Percentiles rank a stretch among this genome's conserved stretches.
Conservation (phyloP, 2,888 invertebrate genomes). For the Trachelus tabidus region DNA sequence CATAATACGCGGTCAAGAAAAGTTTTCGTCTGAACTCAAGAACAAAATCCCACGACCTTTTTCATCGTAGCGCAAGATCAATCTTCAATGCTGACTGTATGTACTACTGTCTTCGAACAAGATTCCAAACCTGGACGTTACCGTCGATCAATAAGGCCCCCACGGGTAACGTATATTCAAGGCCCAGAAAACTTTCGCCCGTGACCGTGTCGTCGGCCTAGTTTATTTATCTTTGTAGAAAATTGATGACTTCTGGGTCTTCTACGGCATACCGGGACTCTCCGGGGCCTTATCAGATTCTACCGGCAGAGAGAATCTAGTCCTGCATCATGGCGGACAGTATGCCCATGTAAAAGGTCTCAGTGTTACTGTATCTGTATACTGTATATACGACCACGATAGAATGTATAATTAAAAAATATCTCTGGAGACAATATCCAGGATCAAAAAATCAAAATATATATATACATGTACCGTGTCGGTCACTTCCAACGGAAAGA, state of each 20-base stretch:
- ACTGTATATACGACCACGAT: no score
- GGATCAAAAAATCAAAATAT: constrained; percentile 21
- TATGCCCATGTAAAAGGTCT: background rate
- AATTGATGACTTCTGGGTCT: constrained; percentile 8
- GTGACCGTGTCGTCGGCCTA: constrained; percentile 1
- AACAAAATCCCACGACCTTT: no score
- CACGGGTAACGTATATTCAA: no score
- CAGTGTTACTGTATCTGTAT: no score
- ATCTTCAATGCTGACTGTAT: no score
- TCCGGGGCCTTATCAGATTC: constrained; percentile 6
- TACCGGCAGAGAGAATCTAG: background rate
- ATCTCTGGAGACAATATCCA: background rate
- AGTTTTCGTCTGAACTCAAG: no score
- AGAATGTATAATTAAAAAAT: no score
- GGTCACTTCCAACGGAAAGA: background rate
- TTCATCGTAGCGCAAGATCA: no score
- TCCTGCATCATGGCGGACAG: background rate
- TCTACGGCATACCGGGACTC: background rate
- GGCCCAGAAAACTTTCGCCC: background rate
- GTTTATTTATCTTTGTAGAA: constrained; percentile 4
- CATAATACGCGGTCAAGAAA: no score
- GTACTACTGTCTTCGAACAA: no score
- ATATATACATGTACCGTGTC: background rate
- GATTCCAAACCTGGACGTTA: no score
- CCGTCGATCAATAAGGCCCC: no score